Base-by-base conservation (phyloP, 2,888 invertebrate genomes). In the Phortica okadai region DNA sequence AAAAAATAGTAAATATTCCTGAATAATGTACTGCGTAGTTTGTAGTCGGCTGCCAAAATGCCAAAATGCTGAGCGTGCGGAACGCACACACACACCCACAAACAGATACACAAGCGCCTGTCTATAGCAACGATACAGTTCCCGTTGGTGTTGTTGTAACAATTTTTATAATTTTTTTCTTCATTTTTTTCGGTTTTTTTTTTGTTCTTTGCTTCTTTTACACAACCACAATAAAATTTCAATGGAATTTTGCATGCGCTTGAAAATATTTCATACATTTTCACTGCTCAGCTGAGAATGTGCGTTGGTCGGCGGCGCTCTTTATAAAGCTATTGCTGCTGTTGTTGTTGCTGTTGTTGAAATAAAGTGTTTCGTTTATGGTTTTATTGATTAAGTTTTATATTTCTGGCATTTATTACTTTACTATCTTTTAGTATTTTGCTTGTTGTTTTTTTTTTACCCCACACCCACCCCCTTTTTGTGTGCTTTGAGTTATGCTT, bases 1-100 rank as follows among this genome's bases (percentile, higher is more conserved):
- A 45, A 45, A 64, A 25, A 64, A 64, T 59, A 16, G 76, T 21
- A 78, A 81, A 84, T 79, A 81, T 87, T 82, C 79, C 81, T 11
- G 59, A 76, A 80, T 81, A 88, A 88, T 86, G 82, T 86, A 87
- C 54, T 87, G 87, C 81, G 84, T 80, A 56, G 21, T 41, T 41
- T 41, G 56, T 7, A 56, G 56, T 10, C 33, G 25, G 42, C 56
- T 58, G 58, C 75, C 74, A 66, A 77, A 75, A 74, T 83, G 78
- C 81, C 79, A 77, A 78, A 16, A 76, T 66, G 74, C 58, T 74
- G 62, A 69, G 62, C 73, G 42, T 64, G 56, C 78, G 74, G 74
- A 82, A 78, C 81, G 81, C 11, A 69, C 56, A 45, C 56, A 67
- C 54, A 74, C 25, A 25, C 45, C 72, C 64, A 50, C n/a, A 64